Base-by-base conservation (phyloP, 2,113 vertebrate genomes). In the Butorides virescens region DNA sequence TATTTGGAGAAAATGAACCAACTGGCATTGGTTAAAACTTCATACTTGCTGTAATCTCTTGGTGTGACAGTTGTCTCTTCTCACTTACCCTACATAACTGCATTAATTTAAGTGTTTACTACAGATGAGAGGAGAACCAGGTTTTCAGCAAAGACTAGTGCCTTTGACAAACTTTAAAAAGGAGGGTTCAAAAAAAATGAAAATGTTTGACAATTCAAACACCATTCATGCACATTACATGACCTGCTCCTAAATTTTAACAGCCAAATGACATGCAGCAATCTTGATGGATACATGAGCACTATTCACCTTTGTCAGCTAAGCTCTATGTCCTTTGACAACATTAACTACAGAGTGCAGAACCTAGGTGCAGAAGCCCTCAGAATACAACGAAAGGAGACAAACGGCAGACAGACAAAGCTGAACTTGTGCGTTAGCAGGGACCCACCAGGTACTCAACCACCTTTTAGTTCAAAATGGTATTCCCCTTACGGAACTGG, bases 1-100 rank as follows among this genome's bases (percentile, higher is more conserved):
- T 66, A 93, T 47, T 75, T 90, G 58, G 65, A 94, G 88, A 96
- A 93, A 89, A 56, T n/a, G 2, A 94, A 92, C 83, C 71, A 94
- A 78, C 65, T 93, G 77, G 87, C 73, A 93, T 10, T 53, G 44
- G 65, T 78, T 96, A 81, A 61, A 84, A 91, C 86, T 32, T 95
- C 79, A 90, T 56, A 56, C 76, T 86, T 13, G 7, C 77, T 79
- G 62, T 46, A 58, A 91, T 75, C 34, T 82, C 81, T 63, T 71
- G 58, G 74, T 68, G 62, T 46, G 71, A 93, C 78, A 92, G 75
- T 20, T 32, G 9, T 34, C 65, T 87, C 73, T 91, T 90, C 81
- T 82, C 70, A 73, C 83, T 81, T 80, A 91, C 71, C 49, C 90
- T 83, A 92, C 49, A 13, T 52, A 93, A 96, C 90, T 91, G 66